Conservation (phyloP, 2,797 vertebrate species). For the Sorex maritimensis region DNA sequence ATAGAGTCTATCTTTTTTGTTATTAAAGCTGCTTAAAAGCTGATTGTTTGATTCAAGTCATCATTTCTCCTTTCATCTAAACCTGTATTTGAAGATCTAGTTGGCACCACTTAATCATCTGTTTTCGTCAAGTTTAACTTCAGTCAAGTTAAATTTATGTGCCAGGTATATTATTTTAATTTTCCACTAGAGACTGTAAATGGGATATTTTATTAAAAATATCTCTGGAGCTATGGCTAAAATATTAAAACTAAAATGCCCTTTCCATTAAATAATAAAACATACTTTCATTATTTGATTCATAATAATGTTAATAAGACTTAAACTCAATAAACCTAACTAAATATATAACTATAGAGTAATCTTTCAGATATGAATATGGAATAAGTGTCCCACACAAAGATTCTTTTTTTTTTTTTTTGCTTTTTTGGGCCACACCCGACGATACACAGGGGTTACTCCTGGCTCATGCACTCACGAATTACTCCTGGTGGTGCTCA, state of each 20-base stretch:
- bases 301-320: constrained; percentile 79
- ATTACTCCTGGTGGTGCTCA: too few species aligned
- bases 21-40: neutral
- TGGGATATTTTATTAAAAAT: constrained; percentile 76
- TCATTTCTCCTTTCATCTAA: neutral
- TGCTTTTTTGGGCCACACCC: too few species aligned
- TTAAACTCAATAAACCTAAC: constrained; percentile 84
- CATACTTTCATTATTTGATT: constrained; percentile 86
- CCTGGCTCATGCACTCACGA: too few species aligned
- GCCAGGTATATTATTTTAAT: constrained; percentile 71
- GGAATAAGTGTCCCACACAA: neutral
- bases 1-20: neutral
- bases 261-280: constrained; percentile 86
- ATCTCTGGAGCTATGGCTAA: constrained; percentile 80
- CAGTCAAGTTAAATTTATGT: constrained; percentile 51
- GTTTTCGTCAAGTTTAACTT: constrained; percentile 7
- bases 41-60: neutral
- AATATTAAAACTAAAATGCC: constrained; percentile 68
- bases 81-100: constrained; percentile 30
- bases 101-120: neutral
- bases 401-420: constrained; percentile 37
- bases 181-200: constrained; percentile 81
- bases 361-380: neutral
- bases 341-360: constrained; percentile 69
- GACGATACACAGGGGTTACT: too few species aligned